These are phyloP conservation scores for Hydractinia echinata DNA, from an alignment of 30 jellyfish, hydroid and myxozoan species.

Conservation along the genomic window DNA sequence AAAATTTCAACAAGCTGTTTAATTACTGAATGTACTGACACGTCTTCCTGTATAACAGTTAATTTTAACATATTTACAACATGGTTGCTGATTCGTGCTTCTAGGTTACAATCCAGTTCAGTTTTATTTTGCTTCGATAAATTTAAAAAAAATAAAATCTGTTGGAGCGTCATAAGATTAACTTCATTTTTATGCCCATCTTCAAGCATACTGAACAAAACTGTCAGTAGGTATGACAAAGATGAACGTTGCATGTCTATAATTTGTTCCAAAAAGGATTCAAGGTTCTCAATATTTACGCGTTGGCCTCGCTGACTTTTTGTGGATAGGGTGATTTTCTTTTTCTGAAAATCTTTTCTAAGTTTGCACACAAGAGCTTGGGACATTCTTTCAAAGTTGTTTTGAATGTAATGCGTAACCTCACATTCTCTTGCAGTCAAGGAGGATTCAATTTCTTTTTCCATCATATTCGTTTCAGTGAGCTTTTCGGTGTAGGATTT, in stretches of 20 bases:
- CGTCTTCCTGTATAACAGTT: neutral
- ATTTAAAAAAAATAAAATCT: neutral
- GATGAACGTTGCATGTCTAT: neutral
- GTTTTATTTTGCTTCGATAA: neutral
- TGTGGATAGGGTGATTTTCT: no score
- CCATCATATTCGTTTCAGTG: neutral
- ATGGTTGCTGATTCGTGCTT: neutral
- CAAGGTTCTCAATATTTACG: neutral
- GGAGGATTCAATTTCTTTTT: neutral
- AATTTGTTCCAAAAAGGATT: neutral
- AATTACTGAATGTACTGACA: neutral
- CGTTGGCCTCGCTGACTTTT: neutral
- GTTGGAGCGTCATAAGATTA: neutral
- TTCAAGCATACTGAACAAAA: neutral
- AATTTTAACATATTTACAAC: neutral
- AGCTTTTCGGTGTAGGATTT: neutral
- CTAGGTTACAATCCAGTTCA: neutral
- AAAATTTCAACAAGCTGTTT: conserved; percentile 3
- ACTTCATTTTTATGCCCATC: neutral
- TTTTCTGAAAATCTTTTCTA: neutral
- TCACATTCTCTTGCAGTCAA: neutral
- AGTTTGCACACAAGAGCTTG: neutral
- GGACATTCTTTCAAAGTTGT: neutral
- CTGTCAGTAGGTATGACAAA: neutral
- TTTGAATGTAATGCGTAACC: neutral